These are phyloP conservation scores for Gobionotothen gibberifrons DNA, from an alignment of 2,797 vertebrate species.

Conservation along the genomic window DNA sequence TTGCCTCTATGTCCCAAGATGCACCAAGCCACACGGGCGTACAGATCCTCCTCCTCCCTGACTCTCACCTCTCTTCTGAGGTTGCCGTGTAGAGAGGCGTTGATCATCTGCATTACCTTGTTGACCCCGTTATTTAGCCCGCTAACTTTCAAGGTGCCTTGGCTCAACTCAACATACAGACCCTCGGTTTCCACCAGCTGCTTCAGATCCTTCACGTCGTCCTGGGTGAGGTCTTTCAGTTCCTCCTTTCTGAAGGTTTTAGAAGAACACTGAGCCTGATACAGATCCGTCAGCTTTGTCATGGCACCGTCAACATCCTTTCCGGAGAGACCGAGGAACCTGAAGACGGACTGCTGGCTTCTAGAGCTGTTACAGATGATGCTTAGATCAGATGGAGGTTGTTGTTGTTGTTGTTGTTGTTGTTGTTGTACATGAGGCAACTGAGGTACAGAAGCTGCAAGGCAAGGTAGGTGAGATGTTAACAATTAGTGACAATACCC, in stretches of 20 bases:
- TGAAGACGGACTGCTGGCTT: constrained; percentile 52
- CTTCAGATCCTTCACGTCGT: constrained; percentile 17
- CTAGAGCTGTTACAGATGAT: neutral
- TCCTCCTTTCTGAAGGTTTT: constrained; percentile 33
- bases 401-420: neutral
- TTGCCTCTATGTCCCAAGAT: constrained; percentile 39
- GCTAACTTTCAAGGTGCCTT: constrained; percentile 31
- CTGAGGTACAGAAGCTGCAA: constrained; percentile 28
- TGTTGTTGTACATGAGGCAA: neutral
- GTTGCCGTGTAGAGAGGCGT: accelerated
- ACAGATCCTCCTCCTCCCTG: constrained; percentile 56
- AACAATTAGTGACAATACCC: neutral
- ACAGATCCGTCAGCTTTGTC: constrained; percentile 53
- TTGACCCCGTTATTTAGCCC: constrained; percentile 67
- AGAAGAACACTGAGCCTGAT: constrained; percentile 58
- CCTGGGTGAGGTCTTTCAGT: constrained; percentile 23
- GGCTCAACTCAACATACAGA: constrained; percentile 8
- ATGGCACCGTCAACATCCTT: constrained; percentile 45
- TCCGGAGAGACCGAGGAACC: constrained; percentile 53
- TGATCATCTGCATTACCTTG: constrained; percentile 22
- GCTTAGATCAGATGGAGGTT: neutral
- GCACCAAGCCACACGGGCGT: constrained; percentile 66
- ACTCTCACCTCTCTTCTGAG: constrained; percentile 28
- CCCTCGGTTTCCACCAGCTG: constrained; percentile 18
- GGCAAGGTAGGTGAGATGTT: neutral